Base-by-base conservation (phyloP, 1,140 invertebrate genomes). In the Bombus balteatus region DNA sequence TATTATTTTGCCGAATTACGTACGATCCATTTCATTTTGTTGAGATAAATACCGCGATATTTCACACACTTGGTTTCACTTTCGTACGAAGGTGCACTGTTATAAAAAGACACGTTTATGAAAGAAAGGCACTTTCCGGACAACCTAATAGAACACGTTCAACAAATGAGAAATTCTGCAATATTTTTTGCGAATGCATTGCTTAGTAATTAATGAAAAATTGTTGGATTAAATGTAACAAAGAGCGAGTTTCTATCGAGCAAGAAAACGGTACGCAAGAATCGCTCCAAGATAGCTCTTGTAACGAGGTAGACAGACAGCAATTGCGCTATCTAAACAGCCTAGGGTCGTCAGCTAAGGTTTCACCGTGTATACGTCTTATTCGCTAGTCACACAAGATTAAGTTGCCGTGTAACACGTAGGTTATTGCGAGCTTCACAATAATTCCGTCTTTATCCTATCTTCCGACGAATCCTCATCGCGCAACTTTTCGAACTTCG, bases 281-380 rank as follows among this genome's bases (percentile, higher is more conserved):
- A 18, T 32, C 28, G 18, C 41, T 47, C 1, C 15, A 18, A 43
- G 41, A 47, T 41, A 43, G 41, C 28, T 28, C 28, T 73, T 47
- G 39, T 73, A 73, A 73, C 72, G 39, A 73, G n/a, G 41, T 73
- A 73, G 72, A 73, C 72, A 47, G 72, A 73, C 72, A 43, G 72
- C 72, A 73, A 73, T 73, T 47, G 72, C 70, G 72, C 72, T 73
- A 73, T 73, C 72, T 73, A 73, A 73, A 73, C 39, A 73, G 72
- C 72, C 72, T 47, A 43, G 72, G 41, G 72, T 73, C 72, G 41
- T 73, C 72, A 43, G 41, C 72, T 73, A 47, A 73, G 39, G 39
- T 73, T 43, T 28, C 41, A 73, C 72, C 41, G n/a, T 73, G 72
- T 47, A 73, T 47, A 32, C 72, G 72, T 73, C 41, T 43, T 32